These are phyloP conservation scores for Aporophyla lueneburgensis DNA, from an alignment of 2,888 invertebrate genomes.

Conservation along the genomic window DNA sequence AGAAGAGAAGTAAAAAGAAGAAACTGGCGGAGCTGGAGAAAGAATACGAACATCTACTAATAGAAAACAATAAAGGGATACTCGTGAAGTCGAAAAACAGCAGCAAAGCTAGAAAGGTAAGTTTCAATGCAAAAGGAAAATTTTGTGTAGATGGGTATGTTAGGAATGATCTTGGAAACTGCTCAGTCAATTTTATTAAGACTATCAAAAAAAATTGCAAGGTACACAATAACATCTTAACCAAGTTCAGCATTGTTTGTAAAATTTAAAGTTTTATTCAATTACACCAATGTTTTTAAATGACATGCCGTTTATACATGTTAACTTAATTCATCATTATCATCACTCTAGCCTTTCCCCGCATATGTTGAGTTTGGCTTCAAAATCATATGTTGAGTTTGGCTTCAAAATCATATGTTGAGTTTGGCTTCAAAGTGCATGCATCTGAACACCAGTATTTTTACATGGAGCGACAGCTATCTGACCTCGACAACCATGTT, in stretches of 20 bases:
- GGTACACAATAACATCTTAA: too few relatives aligned
- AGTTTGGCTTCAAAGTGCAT: too few relatives aligned
- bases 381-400: too few relatives aligned
- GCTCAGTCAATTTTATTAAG: neutral
- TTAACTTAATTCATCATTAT: neutral
- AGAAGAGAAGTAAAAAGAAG: slow-evolving; percentile 92
- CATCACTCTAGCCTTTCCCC: too few relatives aligned
- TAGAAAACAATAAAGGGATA: slow-evolving; percentile 90
- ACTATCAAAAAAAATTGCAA: slow-evolving; percentile 53
- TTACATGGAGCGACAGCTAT: too few relatives aligned
- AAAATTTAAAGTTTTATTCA: neutral
- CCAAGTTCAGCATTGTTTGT: neutral
- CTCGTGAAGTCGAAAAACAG: slow-evolving; percentile 88
- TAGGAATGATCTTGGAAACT: neutral
- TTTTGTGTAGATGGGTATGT: neutral
- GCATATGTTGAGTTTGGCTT: too few relatives aligned
- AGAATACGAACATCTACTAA: slow-evolving; percentile 91
- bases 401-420: too few relatives aligned
- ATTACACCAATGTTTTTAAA: neutral
- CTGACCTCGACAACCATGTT: too few relatives aligned
- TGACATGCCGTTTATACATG: neutral
- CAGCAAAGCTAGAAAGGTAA: slow-evolving; percentile 92
- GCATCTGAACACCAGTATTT: too few relatives aligned
- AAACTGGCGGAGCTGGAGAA: slow-evolving; percentile 90
- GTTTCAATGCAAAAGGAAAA: neutral